A percentile compares a stretch with the other conserved stretches of the same genome.
These are phyloP conservation scores for Rhyacophila evoluta DNA, from an alignment of 2,888 invertebrate species.

Conservation along the genomic window DNA sequence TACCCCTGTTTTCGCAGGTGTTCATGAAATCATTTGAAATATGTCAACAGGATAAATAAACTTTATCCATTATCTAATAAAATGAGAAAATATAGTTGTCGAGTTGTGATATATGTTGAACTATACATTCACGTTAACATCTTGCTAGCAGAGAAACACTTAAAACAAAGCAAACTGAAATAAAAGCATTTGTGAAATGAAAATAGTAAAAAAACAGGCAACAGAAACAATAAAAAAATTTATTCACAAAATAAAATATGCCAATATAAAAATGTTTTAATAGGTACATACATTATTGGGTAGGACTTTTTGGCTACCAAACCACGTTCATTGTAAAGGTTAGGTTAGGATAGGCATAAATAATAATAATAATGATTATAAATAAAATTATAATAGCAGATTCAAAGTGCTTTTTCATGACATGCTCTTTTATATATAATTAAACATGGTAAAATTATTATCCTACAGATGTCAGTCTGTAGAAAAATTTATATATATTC, in stretches of 20 bases:
- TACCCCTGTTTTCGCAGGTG: too few species aligned
- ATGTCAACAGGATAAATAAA: too few species aligned
- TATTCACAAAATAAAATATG: conserved; percentile 29
- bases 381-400: not conserved
- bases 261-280: not conserved
- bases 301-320: not conserved
- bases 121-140: too few species aligned
- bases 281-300: not conserved
- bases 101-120: too few species aligned
- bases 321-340: not conserved
- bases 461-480: not conserved
- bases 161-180: too few species aligned
- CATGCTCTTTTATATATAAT: too few species aligned
- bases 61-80: too few species aligned
- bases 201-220: not conserved
- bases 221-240: not conserved
- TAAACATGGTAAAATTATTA: not conserved
- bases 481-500: too few species aligned
- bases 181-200: not conserved
- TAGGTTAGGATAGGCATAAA: not conserved
- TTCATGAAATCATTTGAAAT: too few species aligned
- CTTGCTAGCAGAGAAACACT: too few species aligned
- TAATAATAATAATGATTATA: not conserved
- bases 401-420: not conserved
- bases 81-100: too few species aligned